Evolutionary conservation across 2,888 invertebrate species (phyloP).

Genomic region (Digitonthophagus gazella): DNA sequence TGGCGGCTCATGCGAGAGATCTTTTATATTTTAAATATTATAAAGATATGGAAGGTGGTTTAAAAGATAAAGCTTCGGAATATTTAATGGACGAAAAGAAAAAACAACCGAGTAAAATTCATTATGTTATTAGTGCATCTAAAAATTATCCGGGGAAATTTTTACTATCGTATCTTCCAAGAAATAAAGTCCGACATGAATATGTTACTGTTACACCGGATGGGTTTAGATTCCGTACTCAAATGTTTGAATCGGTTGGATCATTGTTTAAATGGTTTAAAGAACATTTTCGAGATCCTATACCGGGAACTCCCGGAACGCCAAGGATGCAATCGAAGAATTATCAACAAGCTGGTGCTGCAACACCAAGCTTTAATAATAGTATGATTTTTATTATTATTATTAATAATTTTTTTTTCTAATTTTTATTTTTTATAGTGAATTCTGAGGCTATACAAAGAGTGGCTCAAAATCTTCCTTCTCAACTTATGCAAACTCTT

Average conservation of each 20-base stretch:
- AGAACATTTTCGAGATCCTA: constrained; percentile 92
- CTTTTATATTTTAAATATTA: constrained; percentile 90
- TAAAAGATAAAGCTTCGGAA: constrained; percentile 86
- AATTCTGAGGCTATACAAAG: constrained; percentile 68
- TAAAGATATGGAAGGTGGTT: constrained; percentile 71
- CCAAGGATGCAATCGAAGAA: constrained; percentile 61
- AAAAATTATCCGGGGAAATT: constrained; percentile 91
- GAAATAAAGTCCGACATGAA: constrained; percentile 83
- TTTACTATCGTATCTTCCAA: constrained; percentile 88
- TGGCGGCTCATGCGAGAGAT: constrained; percentile 92
- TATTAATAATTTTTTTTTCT: constrained; percentile 12
- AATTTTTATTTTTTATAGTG: constrained; percentile 48
- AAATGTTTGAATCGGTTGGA: constrained; percentile 80
- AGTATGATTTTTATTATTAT: constrained; percentile 10
- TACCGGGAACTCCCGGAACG: constrained; percentile 74
- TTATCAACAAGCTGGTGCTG: constrained; percentile 31
- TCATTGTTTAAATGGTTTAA: constrained; percentile 95
- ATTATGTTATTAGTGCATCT: constrained; percentile 81
- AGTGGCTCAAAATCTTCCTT: constrained; percentile 68
- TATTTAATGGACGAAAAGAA: constrained; percentile 84
- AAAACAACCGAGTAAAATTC: constrained; percentile 83
- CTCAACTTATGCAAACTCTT: constrained; percentile 68
- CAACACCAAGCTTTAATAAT: constrained; percentile 43
- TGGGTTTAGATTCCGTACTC: constrained; percentile 87
- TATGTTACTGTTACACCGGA: constrained; percentile 89